Conservation (phyloP, 2,888 invertebrate genomes). For the Iphiclides podalirius region DNA sequence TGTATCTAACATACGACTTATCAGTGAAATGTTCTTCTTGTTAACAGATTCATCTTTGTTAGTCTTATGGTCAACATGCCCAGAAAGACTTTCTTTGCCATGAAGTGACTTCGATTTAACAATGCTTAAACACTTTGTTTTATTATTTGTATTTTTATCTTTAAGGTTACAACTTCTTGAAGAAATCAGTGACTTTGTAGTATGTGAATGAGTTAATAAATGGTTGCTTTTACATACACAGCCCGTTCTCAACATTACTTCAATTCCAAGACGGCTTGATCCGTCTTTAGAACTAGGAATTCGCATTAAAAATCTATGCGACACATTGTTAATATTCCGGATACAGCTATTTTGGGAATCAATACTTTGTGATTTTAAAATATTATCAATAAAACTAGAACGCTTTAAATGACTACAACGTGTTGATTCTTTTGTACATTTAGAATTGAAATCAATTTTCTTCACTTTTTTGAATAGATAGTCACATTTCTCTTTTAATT, state of each 20-base stretch:
- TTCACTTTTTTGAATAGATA: slow-evolving; percentile 16
- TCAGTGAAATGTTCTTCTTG: slow-evolving; percentile 10
- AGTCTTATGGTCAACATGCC: neutral
- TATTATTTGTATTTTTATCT: neutral
- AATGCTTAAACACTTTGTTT: neutral
- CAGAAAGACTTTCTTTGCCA: neutral
- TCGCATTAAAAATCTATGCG: slow-evolving; percentile 4
- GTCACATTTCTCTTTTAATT: slow-evolving; percentile 2
- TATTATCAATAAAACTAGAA: neutral
- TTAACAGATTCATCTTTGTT: neutral
- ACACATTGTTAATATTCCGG: neutral
- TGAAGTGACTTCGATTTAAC: neutral
- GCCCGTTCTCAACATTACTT: slow-evolving; percentile 10
- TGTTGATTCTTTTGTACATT: neutral
- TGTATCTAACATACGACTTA: slow-evolving; percentile 17
- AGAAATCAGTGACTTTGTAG: neutral
- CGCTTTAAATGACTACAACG: neutral
- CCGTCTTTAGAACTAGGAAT: slow-evolving; percentile 3
- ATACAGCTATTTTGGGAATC: too few relatives aligned
- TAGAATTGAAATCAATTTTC: neutral
- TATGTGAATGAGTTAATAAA: neutral
- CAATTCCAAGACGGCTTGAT: slow-evolving; percentile 4
- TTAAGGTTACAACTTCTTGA: neutral
- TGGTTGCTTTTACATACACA: neutral
- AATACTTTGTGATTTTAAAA: neutral